Base-by-base conservation (phyloP, 2,113 vertebrate species). In the Piprites chloris region DNA sequence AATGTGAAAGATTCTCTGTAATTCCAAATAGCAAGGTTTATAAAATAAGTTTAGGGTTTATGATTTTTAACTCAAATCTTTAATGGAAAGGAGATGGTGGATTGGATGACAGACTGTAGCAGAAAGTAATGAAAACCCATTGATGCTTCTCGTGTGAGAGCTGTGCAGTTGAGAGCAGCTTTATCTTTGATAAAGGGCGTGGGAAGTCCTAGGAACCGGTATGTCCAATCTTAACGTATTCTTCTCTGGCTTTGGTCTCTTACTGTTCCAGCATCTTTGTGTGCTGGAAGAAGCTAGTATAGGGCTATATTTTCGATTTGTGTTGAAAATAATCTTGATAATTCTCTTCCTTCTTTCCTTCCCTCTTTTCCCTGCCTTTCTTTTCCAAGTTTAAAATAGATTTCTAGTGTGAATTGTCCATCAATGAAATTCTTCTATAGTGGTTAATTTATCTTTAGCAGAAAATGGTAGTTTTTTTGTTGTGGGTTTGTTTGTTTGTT, bases 401-500 rank as follows among this genome's bases (percentile, higher is more conserved):
- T 96, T 94, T 97, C 82, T 28, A 24, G n/a, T 90, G 81, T 94
- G 97, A 98, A 97, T 96, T 94, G 90, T 92, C 68, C 90, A 75
- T 97, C 96, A 97, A 93, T 97, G 95, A 90, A 97, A 97, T 97
- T 97, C 95, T 97, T 96, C 94, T 98, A 92, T 74, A 96, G 87
- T 96, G 91, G 95, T 97, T 98, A 98, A 98, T 97, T 98, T 97
- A 97, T 97, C 97, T 97, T 96, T 98, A 98, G 97, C 97, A 97
- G 96, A 98, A 98, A 90, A 91, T 96, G 97, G 95, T 96, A 44
- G 49, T 9, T 41, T 41, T 41, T 63, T 47, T 55, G 14, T 61
- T 32, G 35, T 69, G 20, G 5, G 47, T 12, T 46, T 21, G 5
- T 23, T 23, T 49, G 47, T 49, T 23, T 20, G 47, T 24, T 24